Evolutionary conservation across 2,797 vertebrate genomes (phyloP).

Genomic region (Epinephelus malabaricus): DNA sequence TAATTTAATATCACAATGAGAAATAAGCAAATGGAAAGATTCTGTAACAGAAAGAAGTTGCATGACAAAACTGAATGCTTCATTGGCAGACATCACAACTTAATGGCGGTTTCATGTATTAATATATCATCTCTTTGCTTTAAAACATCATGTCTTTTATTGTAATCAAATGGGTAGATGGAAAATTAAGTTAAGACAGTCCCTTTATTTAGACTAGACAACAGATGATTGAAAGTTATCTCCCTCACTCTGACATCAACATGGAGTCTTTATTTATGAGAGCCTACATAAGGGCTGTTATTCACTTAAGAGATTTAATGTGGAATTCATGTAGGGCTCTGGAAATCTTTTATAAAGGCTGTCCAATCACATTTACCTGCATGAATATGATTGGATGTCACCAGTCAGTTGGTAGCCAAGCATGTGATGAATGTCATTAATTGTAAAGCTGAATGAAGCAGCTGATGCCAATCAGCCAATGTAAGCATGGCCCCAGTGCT

Average conservation of each 20-base stretch:
- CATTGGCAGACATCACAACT: not conserved
- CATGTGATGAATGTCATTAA: not conserved
- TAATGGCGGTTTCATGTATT: not conserved
- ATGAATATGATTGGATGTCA: not conserved
- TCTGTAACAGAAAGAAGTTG: not conserved
- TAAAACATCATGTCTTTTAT: not conserved
- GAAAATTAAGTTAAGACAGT: not conserved
- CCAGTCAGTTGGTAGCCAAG: not conserved
- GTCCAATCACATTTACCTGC: too few species aligned
- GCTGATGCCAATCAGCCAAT: not conserved
- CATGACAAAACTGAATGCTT: not conserved
- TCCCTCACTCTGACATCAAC: not conserved
- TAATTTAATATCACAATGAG: slow-evolving; percentile 4
- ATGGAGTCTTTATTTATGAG: not conserved
- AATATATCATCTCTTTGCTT: not conserved
- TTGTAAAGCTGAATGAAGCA: not conserved
- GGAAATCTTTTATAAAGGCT: not conserved
- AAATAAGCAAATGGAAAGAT: not conserved
- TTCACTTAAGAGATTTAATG: not conserved
- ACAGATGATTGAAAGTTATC: not conserved
- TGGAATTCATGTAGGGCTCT: not conserved
- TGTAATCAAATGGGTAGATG: not conserved
- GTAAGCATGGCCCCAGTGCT: not conserved
- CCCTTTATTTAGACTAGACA: not conserved
- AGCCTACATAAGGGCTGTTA: not conserved